A percentile compares a stretch with the other conserved stretches of the same genome.
These are phyloP conservation scores for Amitus sp. DNA, from an alignment of 2,888 invertebrate genomes.

Conservation along the genomic window DNA sequence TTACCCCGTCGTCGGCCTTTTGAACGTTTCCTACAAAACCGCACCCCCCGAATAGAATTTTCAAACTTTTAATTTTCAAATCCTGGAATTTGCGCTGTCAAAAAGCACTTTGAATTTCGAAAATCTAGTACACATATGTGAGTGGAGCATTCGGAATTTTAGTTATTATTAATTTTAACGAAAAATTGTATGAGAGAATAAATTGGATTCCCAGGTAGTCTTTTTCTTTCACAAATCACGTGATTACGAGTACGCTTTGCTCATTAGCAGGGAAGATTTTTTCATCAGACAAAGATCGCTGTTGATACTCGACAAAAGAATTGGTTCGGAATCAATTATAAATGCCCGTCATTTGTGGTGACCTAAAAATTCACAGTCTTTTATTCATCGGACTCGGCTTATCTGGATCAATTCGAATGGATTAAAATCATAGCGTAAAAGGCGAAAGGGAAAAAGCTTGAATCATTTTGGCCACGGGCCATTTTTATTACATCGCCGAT, in stretches of 20 bases:
- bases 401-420: background rate
- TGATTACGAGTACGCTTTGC: background rate
- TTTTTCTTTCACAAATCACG: background rate
- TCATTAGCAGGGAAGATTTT: background rate
- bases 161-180: too few relatives aligned
- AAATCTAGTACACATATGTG: background rate
- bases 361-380: background rate
- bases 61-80: background rate
- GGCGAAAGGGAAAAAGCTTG: conserved; percentile 9
- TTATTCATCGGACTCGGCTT: background rate
- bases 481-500: conserved; percentile 26
- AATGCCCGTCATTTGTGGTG: background rate
- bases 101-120: background rate
- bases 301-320: background rate
- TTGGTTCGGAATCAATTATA: background rate
- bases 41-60: background rate
- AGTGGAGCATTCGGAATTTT: too few relatives aligned
- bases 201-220: too few relatives aligned
- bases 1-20: background rate
- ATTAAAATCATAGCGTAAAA: conserved; percentile 12
- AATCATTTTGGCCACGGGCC: conserved; percentile 36
- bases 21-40: background rate
- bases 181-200: too few relatives aligned
- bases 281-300: background rate
- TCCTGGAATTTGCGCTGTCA: background rate